Conservation (phyloP, 2,888 invertebrate genomes). For the Lydus trimaculatus region DNA sequence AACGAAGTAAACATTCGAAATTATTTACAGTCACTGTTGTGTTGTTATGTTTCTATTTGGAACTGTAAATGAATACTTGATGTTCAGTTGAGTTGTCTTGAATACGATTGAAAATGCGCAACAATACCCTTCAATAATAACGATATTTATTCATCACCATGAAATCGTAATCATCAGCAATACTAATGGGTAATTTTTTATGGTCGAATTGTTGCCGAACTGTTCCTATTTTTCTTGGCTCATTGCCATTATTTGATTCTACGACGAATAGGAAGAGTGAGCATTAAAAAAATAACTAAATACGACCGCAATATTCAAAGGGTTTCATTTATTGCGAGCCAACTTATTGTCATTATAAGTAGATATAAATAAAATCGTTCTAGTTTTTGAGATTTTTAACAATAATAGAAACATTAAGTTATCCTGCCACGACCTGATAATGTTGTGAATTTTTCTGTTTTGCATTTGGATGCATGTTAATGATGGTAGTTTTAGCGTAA, state of each 20-base stretch:
- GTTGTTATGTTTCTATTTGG: background rate
- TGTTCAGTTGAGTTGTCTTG: background rate
- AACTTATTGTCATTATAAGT: too few relatives aligned
- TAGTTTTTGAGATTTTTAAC: too few relatives aligned
- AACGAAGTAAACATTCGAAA: background rate
- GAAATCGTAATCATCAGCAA: background rate
- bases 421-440: background rate
- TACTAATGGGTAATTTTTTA: background rate
- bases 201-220: background rate
- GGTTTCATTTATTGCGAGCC: too few relatives aligned
- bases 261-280: background rate
- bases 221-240: background rate
- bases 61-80: background rate
- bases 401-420: background rate
- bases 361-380: background rate
- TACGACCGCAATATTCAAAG: background rate
- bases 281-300: background rate
- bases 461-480: background rate
- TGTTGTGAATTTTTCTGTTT: background rate
- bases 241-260: background rate
- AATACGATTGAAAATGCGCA: background rate
- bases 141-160: background rate
- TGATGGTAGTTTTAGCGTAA: background rate
- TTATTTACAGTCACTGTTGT: background rate
- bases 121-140: background rate